Evolutionary conservation across 2,888 invertebrate genomes (phyloP), one percentile per base, ranked within the genome.

Genomic region (Cheilosia grossa): DNA sequence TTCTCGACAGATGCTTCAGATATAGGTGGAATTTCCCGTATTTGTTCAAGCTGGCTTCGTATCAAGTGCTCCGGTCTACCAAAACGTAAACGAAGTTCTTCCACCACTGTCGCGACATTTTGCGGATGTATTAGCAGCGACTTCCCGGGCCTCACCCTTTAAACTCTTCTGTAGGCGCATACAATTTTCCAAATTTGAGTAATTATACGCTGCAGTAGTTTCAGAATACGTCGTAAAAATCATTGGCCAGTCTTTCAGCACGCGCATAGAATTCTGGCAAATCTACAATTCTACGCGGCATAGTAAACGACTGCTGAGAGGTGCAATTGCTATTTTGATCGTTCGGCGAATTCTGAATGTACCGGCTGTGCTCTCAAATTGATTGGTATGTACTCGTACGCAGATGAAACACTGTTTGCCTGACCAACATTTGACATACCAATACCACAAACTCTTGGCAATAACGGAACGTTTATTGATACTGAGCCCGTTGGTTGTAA

Each of bases 11-110:
- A 42, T 4, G 33, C n/a, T 33, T 70, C 69, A 13, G 51, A 13
- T 17, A 82, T 73, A 13, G 66, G 19, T 7, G 40, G 51, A 56
- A 82, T 47, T 54, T 74, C 74, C n/a, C 70, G 54, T 42, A 82
- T 42, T 42, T 82, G 69, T 15, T 61, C 37, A 15, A 79, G 70
- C 44, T 72, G 72, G n/a, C 33, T 61, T 4, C 72, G 70, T 40
- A 87, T 70, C 27, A 87, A 53, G 33, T 70, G 67, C 30, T 87
- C 81, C 15, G 85, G 82, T 17, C 81, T 74, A 21, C 87, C 87
- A 66, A 85, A 85, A 13, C 67, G 70, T 42, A 86, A 67, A 24
- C 67, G 54, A 10, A 87, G 54, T 33, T 78, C 77, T 17, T 81
- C 77, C 19, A 87, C 73, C 9, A 73, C 69, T n/a, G 73, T 51